Evolutionary conservation across 2,113 vertebrate genomes (phyloP).

Genomic region (Xerus inauris): DNA sequence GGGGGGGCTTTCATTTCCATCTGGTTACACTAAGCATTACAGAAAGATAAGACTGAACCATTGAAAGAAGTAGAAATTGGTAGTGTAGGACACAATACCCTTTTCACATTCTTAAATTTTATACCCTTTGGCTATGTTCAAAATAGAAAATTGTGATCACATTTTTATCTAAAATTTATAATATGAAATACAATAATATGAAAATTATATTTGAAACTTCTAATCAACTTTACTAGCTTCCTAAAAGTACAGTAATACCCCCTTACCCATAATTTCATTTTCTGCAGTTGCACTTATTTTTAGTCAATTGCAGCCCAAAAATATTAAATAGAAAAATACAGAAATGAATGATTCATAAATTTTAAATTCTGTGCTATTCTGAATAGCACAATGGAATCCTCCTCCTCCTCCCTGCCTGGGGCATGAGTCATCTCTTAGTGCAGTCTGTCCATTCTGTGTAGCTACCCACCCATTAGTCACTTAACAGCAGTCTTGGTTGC

Average conservation of each 20-base stretch:
- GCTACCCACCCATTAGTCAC: background rate
- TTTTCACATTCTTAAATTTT: constrained; percentile 27
- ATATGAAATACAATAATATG: constrained; percentile 37
- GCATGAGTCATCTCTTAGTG: background rate
- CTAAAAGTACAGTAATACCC: background rate
- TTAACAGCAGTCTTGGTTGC: background rate
- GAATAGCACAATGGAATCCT: background rate
- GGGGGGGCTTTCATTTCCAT: background rate
- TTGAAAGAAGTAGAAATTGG: background rate
- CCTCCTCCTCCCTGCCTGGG: too few relatives aligned
- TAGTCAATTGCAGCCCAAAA: background rate
- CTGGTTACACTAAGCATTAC: background rate
- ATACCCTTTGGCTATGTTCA: background rate
- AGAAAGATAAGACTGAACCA: background rate
- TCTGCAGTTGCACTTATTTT: background rate
- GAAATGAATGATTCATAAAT: background rate
- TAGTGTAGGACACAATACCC: background rate
- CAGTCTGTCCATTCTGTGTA: background rate
- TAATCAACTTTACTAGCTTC: background rate
- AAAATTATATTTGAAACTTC: background rate
- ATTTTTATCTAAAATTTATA: constrained; percentile 28
- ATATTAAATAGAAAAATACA: background rate
- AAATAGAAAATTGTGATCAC: background rate
- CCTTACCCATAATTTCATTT: background rate
- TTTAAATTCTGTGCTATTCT: background rate